These are phyloP conservation scores for Cotesia typhae DNA, from an alignment of 1,140 invertebrate species.

Conservation along the genomic window DNA sequence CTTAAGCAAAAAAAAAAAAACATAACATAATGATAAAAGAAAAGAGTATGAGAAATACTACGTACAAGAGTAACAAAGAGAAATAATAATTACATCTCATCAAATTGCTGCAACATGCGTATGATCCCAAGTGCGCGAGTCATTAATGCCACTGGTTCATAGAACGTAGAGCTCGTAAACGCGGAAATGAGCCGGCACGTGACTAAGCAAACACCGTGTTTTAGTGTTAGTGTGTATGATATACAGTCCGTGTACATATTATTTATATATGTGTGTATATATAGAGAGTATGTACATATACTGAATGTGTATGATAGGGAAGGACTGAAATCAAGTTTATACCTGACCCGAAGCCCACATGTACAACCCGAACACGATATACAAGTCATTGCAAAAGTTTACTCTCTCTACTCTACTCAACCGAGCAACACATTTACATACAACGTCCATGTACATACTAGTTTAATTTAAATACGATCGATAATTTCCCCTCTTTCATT, in stretches of 20 bases:
- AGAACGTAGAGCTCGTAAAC: constrained; percentile 6
- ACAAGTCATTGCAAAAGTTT: too few species aligned
- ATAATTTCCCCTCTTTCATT: constrained; percentile 18
- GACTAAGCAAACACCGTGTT: background rate
- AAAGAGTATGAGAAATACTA: background rate
- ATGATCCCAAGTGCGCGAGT: constrained; percentile 6
- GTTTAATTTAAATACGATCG: constrained; percentile 5
- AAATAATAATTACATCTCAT: background rate
- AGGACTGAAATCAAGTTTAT: too few species aligned
- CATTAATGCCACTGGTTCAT: constrained; percentile 17
- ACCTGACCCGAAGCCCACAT: constrained; percentile 16
- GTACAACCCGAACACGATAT: background rate
- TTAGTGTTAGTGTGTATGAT: too few species aligned
- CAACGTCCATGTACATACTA: too few species aligned
- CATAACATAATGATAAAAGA: background rate
- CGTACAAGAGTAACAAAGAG: constrained; percentile 6
- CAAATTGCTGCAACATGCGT: constrained; percentile 1
- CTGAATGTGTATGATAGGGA: too few species aligned
- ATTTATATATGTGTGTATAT: too few species aligned
- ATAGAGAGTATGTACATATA: too few species aligned
- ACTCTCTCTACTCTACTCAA: too few species aligned
- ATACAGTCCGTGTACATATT: too few species aligned
- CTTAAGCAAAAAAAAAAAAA: background rate
- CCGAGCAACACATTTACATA: too few species aligned
- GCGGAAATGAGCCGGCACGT: constrained; percentile 26